These are phyloP conservation scores for Armadillidium nasatum DNA, from an alignment of 1,140 invertebrate genomes.

Conservation along the genomic window DNA sequence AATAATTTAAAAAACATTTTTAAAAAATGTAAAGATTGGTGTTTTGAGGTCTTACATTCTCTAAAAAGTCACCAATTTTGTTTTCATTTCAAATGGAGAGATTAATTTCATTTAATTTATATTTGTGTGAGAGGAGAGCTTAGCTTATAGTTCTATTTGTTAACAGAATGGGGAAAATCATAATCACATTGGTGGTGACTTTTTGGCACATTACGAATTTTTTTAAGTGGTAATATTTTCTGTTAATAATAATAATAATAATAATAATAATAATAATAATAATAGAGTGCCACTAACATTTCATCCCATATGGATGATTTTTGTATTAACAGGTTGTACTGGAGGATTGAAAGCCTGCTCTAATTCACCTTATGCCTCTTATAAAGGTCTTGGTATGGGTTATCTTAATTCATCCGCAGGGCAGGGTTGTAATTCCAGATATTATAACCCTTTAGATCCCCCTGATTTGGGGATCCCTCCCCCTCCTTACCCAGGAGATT, in stretches of 20 bases:
- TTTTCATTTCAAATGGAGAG: too few species aligned
- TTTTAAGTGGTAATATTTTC: too few species aligned
- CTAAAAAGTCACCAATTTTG: too few species aligned
- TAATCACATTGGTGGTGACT: too few species aligned
- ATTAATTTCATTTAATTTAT: too few species aligned
- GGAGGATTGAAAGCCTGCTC: background rate
- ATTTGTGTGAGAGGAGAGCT: too few species aligned
- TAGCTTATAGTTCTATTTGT: too few species aligned
- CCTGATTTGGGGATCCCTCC: background rate
- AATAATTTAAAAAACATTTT: too few species aligned
- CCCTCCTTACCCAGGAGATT: background rate
- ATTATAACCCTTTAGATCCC: background rate
- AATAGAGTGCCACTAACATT: background rate
- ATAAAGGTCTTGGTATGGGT: background rate
- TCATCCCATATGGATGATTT: background rate
- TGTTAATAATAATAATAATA: background rate
- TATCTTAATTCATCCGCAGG: background rate
- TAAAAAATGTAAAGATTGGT: too few species aligned
- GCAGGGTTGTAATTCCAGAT: background rate
- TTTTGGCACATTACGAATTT: too few species aligned
- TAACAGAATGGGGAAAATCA: too few species aligned
- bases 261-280: background rate
- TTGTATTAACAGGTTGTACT: background rate
- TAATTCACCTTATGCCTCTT: background rate
- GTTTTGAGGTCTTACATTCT: too few species aligned